Evolutionary conservation across 2,797 vertebrate genomes (phyloP), one percentile per base, ranked within the genome.

Genomic region (Parauchenoglanis punctatus): DNA sequence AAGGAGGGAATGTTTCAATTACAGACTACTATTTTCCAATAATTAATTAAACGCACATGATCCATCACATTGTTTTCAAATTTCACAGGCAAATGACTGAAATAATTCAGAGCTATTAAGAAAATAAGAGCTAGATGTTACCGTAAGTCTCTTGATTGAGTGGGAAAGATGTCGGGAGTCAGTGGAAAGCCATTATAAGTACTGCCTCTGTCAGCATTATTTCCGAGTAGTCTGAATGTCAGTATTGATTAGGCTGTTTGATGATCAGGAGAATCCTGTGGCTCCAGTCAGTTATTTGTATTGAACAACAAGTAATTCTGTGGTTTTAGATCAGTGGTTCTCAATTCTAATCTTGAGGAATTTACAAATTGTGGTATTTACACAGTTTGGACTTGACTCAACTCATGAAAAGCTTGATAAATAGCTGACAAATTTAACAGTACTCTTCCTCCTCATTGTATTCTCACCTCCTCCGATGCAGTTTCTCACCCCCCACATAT

Each of bases 51-150:
- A 67, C 31, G 4, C 40, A 52, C 44, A 18, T 82, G 59, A 63
- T 54, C 17, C 44, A 83, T 54, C 3, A 54, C 18, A 70, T 83
- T 54, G 28, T 68, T 35, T 1, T 31, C 4, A 4, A 68, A 23
- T 68, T 83, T 28, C 4, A 54, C 17, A 35, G 17, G 25, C 8
- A 52, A 20, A 23, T 83, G 12, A 13, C 52, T 58, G 63, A 68
- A 86, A 86, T 81, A 86, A 88, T 84, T 81, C 49, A 86, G 72
- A 84, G 40, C 67, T 59, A 89, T 85, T 90, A 78, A 89, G 77
- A 81, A 85, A 91, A 88, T 88, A 87, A 54, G 83, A 59, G 83
- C 40, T 84, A 73, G 90, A 87, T 87, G 67, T 87, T 88, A 87
- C 83, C 78, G 85, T 83, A 81, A 81, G 73, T 81, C 78, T 35